Evolutionary conservation across 2,797 vertebrate genomes (phyloP), one percentile per base, ranked within the genome.

Genomic region (Ceryle rudis): DNA sequence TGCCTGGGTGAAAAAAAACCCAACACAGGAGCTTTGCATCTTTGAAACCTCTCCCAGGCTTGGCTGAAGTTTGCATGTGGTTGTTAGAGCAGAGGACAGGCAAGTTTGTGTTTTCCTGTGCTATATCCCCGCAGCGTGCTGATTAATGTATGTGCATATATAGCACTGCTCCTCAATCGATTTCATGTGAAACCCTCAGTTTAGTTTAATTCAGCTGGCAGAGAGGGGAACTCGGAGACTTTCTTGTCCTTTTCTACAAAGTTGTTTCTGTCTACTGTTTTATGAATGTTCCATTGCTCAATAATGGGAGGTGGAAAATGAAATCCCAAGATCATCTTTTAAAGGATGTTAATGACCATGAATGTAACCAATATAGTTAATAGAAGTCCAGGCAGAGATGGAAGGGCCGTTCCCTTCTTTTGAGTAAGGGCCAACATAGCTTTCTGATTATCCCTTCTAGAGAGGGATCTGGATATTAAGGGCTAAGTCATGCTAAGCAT

Each of bases 241-340:
- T 96, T 96, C 51, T 97, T 94, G 74, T 89, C 49, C 75, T 81
- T 87, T 81, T 51, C 65, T 91, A 72, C 73, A 10, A 37, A 35
- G 41, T 90, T 54, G 93, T 95, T 97, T 96, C 97, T 23, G 1
- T 97, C 52, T 65, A 92, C 83, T 93, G 89, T 96, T 97, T 96
- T 93, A 96, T 2, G 61, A 96, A 81, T 96, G 86, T 96, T 95
- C 94, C 93, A 81, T 96, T 95, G 97, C 97, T 97, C 89, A 95
- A 84, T 92, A 95, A 94, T 14, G 25, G 93, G 69, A 46, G 84
- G 87, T 84, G 95, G 96, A 97, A 97, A 98, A 96, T 91, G 60
- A 96, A 90, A 96, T 87, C 91, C 95, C 80, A 49, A 82, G 85
- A 94, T 78, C 65, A 41, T 93, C 55, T 96, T 96, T 91, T 91